Percentiles rank a stretch among this genome's conserved stretches.
Conservation (phyloP, 2,113 vertebrate genomes). For the Dicrurus megarhynchus region DNA sequence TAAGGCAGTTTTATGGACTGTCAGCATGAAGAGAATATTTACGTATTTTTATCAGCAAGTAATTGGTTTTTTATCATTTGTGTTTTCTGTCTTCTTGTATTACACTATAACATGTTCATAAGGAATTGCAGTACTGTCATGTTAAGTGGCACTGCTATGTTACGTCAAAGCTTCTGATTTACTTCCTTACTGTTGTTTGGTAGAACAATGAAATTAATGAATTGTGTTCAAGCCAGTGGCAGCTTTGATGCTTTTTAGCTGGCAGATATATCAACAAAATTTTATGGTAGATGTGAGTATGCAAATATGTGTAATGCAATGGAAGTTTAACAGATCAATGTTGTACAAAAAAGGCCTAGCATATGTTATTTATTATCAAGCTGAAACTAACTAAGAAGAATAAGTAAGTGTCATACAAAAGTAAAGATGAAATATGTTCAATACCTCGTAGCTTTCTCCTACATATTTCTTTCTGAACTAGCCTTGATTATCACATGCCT, state of each 20-base stretch:
- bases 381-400: neutral
- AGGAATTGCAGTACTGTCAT: neutral
- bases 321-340: neutral
- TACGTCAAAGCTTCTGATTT: constrained; percentile 34
- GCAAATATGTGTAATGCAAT: neutral
- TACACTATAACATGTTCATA: neutral
- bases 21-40: constrained; percentile 18
- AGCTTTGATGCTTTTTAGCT: neutral
- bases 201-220: constrained; percentile 41
- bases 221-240: neutral
- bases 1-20: constrained; percentile 9
- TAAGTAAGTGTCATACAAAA: neutral
- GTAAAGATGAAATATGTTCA: neutral
- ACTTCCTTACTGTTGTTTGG: neutral
- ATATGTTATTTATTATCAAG: neutral
- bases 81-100: constrained; percentile 48
- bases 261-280: neutral
- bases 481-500: neutral
- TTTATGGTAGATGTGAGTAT: neutral
- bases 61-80: constrained; percentile 44
- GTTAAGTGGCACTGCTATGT: neutral
- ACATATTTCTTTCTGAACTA: neutral
- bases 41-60: constrained; percentile 45
- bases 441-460: neutral
- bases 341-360: neutral